phyloP scores from a whole-genome alignment of 1,140 invertebrate species.

The Halictus rubicundus region DNA sequence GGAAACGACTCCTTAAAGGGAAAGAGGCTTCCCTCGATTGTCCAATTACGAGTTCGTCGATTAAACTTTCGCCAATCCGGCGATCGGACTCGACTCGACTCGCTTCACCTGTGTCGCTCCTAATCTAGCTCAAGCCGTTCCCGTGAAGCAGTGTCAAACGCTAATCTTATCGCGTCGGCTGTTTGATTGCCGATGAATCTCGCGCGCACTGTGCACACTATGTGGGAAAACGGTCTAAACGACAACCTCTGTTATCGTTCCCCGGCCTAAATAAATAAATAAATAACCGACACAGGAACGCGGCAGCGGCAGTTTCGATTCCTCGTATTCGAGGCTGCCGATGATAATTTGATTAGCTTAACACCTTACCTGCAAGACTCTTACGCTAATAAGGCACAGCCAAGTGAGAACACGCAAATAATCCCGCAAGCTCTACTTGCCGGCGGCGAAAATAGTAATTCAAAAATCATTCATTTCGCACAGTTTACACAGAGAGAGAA shows the following conservation, averaged over 20 bases:
- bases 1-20: conserved; percentile 44
- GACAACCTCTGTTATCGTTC: not conserved
- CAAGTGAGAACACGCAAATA: too few species aligned
- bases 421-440: too few species aligned
- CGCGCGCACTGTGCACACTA: not conserved
- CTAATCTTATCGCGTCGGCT: conserved; percentile 27
- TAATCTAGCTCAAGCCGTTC: conserved; percentile 9
- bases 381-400: too few species aligned
- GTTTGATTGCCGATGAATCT: not conserved
- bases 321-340: too few species aligned
- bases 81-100: not conserved
- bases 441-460: too few species aligned
- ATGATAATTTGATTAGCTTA: too few species aligned
- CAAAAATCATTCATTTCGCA: too few species aligned
- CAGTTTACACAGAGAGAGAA: too few species aligned
- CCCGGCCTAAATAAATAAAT: not conserved
- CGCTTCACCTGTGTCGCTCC: conserved; percentile 6
- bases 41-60: conserved; percentile 45
- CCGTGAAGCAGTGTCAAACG: conserved; percentile 5
- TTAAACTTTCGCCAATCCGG: conserved; percentile 52
- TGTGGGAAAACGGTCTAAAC: not conserved
- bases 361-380: too few species aligned
- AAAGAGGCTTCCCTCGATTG: conserved; percentile 45
- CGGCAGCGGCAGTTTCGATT: too few species aligned
- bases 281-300: not conserved